Evolutionary conservation across 2,113 vertebrate genomes (phyloP), one percentile per base, ranked within the genome.

Genomic region (Antechinus flavipes): DNA sequence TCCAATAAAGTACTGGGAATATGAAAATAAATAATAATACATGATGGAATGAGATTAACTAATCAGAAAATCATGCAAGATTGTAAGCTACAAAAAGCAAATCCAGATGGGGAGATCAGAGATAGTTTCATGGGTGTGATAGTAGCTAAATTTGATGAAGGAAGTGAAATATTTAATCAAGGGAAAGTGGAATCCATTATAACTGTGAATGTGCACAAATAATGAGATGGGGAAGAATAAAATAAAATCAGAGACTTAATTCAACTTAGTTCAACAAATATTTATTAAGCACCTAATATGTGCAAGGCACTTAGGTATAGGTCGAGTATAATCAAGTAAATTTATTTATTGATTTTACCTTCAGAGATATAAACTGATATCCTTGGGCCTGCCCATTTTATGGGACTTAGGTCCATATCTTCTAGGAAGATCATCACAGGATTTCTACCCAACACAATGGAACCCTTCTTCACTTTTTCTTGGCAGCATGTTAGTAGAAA

Each of bases 201-300:
- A 1, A 0, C 49, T n/a, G 55, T 91, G 25, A 93, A 30, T 16
- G 14, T 76, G 27, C 91, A 27, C 91, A 94, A 58, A 19, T 2
- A 54, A 54, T 58, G 52, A 50, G 47, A 52, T 0, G 46, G 54
- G 1, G 42, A 22, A 91, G 89, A 54, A 19, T 25, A 47, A 8
- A 19, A 68, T 22, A 25, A 19, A 0, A n/a, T 26, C 0, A 91
- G 24, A 93, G 6, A 76, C 6, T 46, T 90, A 89, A 30, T 42
- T 56, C 30, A 52, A 12, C 22, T 55, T n/a, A 94, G 50, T 90
- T 93, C 22, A 42, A 84, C 76, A 53, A 95, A 91, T 55, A 91
- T 12, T 35, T 19, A 92, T 0, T 4, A 35, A 93, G 58, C 35
- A 11, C 0, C 54, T 0, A 55, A 1, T 8, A 0, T 35, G 30